phyloP scores from a whole-genome alignment of 2,113 vertebrate genomes.

The Gymnobelideus leadbeateri region DNA sequence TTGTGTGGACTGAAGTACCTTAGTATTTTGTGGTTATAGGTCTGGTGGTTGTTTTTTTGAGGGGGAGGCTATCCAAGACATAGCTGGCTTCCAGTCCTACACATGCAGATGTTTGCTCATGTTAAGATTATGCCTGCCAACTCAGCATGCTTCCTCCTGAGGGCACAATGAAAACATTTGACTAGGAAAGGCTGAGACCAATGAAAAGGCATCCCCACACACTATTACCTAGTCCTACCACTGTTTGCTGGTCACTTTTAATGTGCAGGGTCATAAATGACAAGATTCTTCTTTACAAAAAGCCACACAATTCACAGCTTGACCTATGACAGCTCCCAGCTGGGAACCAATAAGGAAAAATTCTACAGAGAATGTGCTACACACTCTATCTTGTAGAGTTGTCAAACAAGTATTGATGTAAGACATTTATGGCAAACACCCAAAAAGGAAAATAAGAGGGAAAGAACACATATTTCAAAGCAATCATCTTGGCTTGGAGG shows the following conservation, averaged over 20 bases:
- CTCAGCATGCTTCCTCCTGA: neutral
- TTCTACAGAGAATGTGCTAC: neutral
- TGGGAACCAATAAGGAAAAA: neutral
- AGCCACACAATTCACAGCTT: neutral
- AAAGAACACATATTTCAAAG: neutral
- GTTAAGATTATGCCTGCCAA: neutral
- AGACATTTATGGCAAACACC: neutral
- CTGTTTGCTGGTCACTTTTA: neutral
- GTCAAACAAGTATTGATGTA: neutral
- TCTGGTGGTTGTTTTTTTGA: neutral
- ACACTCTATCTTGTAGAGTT: neutral
- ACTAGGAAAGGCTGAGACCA: neutral
- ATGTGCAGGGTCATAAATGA: neutral
- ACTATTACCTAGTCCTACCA: neutral
- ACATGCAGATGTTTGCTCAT: accelerated
- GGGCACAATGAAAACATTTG: neutral
- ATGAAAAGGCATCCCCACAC: neutral
- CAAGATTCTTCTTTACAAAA: neutral
- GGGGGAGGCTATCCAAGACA: neutral
- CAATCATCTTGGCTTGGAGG: neutral
- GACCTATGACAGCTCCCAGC: neutral
- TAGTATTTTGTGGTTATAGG: neutral
- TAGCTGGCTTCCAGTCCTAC: neutral
- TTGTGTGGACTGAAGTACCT: neutral
- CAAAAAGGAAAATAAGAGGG: neutral